phyloP scores from a whole-genome alignment of 2,797 vertebrate species.

The Clarias pachynema region DNA sequence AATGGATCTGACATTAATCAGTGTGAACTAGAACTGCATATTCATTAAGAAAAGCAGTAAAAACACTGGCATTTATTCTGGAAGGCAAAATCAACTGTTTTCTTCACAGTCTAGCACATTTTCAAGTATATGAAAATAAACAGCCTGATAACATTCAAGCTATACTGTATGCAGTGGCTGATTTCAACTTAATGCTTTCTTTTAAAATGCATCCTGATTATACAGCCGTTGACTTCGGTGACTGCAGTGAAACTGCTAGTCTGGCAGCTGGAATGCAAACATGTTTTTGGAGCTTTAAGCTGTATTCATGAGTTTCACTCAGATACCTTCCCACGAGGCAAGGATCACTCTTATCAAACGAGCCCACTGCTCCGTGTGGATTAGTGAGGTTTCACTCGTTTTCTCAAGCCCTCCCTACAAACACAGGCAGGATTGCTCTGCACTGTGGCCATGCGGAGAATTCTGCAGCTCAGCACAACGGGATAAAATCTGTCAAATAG shows the following conservation, averaged over 20 bases:
- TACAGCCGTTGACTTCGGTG: not conserved
- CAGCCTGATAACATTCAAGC: not conserved
- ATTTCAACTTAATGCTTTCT: not conserved
- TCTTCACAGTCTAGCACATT: not conserved
- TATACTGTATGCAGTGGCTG: not conserved
- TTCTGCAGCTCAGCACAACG: slow-evolving; percentile 47
- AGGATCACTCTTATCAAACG: slow-evolving; percentile 63
- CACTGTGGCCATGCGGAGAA: slow-evolving; percentile 26
- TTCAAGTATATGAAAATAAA: slow-evolving; percentile 9
- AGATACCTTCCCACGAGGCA: slow-evolving; percentile 55
- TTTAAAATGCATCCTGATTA: not conserved
- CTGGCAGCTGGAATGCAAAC: slow-evolving; percentile 57
- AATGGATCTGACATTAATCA: not conserved
- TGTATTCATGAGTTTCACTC: slow-evolving; percentile 66
- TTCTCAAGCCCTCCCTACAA: slow-evolving; percentile 38
- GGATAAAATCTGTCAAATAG: slow-evolving; percentile 45
- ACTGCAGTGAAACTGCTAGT: slow-evolving; percentile 39
- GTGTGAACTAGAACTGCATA: not conserved
- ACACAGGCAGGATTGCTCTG: slow-evolving; percentile 32
- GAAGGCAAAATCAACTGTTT: not conserved
- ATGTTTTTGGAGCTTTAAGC: slow-evolving; percentile 59
- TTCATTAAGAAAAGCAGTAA: slow-evolving; percentile 11
- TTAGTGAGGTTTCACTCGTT: slow-evolving; percentile 48
- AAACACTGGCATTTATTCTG: not conserved
- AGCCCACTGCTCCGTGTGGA: slow-evolving; percentile 49